Evolutionary conservation across 2,888 invertebrate species (phyloP).

Genomic region (Argyra leucocephala): DNA sequence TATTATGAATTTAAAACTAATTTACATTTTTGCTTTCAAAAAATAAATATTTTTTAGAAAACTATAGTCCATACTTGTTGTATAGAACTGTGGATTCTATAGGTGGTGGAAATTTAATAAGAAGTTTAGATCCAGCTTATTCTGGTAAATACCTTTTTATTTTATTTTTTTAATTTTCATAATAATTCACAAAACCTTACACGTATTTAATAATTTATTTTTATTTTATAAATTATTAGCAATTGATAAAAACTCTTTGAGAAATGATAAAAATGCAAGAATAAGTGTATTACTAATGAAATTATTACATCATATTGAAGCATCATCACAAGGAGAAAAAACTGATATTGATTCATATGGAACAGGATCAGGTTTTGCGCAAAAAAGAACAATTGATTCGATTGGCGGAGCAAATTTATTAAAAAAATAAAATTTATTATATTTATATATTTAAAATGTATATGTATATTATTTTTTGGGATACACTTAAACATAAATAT

Average conservation of each 20-base stretch:
- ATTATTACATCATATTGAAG: neutral
- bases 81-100: conserved; percentile 19
- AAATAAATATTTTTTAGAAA: neutral
- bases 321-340: neutral
- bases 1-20: neutral
- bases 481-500: neutral
- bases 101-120: conserved; percentile 20
- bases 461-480: neutral
- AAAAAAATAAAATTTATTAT: conserved; percentile 14
- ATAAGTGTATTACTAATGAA: neutral
- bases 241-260: neutral
- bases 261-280: neutral
- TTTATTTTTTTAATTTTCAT: neutral
- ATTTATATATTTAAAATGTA: neutral
- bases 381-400: conserved; percentile 20
- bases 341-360: neutral
- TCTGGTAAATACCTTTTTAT: conserved; percentile 7
- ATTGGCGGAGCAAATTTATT: conserved; percentile 25
- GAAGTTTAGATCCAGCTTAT: conserved; percentile 14
- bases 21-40: neutral
- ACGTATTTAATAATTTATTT: no score
- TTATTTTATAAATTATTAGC: no score
- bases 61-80: neutral
- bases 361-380: neutral
- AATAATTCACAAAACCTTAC: no score